Conservation (phyloP, 2,113 vertebrate genomes). For the Hypocryptadius cinnamomeus region DNA sequence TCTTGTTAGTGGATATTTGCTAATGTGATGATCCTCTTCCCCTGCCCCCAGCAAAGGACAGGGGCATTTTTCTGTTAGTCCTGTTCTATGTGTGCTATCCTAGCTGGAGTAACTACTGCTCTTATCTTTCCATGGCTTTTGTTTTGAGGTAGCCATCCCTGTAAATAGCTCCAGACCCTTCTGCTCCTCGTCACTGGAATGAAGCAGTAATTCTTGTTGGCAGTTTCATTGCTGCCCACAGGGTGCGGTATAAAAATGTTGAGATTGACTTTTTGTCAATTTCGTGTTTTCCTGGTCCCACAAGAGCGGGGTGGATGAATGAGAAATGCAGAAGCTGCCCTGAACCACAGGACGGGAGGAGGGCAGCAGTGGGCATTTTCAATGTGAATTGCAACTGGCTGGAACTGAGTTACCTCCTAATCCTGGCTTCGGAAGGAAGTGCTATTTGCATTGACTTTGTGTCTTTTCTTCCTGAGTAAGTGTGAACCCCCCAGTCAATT, state of each 20-base stretch:
- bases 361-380: neutral
- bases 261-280: neutral
- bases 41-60: neutral
- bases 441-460: neutral
- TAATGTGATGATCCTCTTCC: neutral
- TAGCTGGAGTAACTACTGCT: neutral
- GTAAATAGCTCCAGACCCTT: slow-evolving; percentile 6
- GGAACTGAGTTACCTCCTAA: neutral
- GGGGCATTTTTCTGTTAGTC: neutral
- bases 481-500: neutral
- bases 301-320: neutral
- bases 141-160: neutral
- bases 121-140: neutral
- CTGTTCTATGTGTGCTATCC: neutral
- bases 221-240: neutral
- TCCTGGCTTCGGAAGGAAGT: neutral
- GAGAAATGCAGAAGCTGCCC: neutral
- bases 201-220: neutral
- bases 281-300: neutral
- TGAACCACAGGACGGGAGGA: neutral
- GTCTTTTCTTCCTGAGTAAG: neutral
- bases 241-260: neutral
- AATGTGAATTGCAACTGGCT: neutral
- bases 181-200: neutral
- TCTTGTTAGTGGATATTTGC: neutral